Base-by-base conservation (phyloP, 2,888 invertebrate species). In the Leptarthrus brevirostris region DNA sequence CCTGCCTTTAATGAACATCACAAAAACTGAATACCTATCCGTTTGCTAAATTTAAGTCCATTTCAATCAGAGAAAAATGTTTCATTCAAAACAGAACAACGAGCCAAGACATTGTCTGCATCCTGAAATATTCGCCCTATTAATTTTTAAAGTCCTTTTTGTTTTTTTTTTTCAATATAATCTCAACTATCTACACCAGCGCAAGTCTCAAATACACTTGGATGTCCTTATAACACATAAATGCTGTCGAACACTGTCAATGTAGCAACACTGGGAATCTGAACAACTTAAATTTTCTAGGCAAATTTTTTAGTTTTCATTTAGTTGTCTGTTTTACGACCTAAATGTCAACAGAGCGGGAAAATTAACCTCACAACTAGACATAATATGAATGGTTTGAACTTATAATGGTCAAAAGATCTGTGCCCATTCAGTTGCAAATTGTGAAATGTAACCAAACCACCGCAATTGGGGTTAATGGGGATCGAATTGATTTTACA, bases 301-400 rank as follows among this genome's bases (percentile, higher is more conserved):
- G 61, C 61, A 61, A 61, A 61, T 61, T 61, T 61, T 20, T 22
- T 20, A 3, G 40, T 61, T 61, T 61, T 30, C 61, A 61, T 61
- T 61, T 61, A 18, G 61, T 61, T 61, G 40, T 61, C 61, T 36
- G 61, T 61, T 61, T 36, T 18, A 40, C 61, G 61, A 61, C 61
- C 61, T 40, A 61, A 61, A 61, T 36, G 61, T 40, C 40, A 18
- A 61, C 36, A 12, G 61, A 22, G 40, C 34, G 56, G 61, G 61
- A 61, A 61, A 61, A 61, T 61, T 61, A 40, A 61, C 61, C 61
- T 61, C 61, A 61, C 36, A 61, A 36, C 34, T 61, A 61, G 61
- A 34, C 36, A 61, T n/a, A n/a, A n/a, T n/a, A n/a, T n/a, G n/a
- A n/a, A n/a, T 61, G 40, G 2, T 34, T 40, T 61, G 34, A 40